Percentiles rank a stretch among this genome's conserved stretches.
Evolutionary conservation across 1,140 invertebrate genomes (phyloP).

Genomic region (Plectrocnemia conspersa): DNA sequence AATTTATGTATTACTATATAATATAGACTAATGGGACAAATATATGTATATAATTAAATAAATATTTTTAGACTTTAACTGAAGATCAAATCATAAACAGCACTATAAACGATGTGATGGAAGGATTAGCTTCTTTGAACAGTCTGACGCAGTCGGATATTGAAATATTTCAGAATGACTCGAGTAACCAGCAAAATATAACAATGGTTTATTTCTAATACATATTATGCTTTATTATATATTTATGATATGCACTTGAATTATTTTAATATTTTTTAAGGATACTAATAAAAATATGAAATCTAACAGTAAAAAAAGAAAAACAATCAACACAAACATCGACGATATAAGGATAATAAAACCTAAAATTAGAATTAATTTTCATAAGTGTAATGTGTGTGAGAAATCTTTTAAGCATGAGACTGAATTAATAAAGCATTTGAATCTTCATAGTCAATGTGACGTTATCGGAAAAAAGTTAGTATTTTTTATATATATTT

Average conservation of each 20-base stretch:
- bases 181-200: neutral
- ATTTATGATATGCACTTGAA: neutral
- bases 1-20: too few species aligned
- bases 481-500: too few species aligned
- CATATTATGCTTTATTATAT: neutral
- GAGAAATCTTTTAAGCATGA: neutral
- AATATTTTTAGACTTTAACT: neutral
- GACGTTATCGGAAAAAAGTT: too few species aligned
- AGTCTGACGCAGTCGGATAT: neutral
- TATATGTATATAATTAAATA: constrained; percentile 1
- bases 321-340: too few species aligned
- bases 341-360: too few species aligned
- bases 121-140: neutral
- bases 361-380: too few species aligned
- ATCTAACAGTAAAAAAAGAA: too few species aligned
- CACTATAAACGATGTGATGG: neutral
- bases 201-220: neutral
- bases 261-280: neutral
- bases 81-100: neutral
- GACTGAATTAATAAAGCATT: neutral
- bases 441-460: too few species aligned
- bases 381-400: neutral
- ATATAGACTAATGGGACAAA: too few species aligned
- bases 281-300: too few species aligned
- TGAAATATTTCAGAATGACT: neutral